phyloP scores from a whole-genome alignment of 2,113 vertebrate genomes.

The Haemorhous mexicanus region DNA sequence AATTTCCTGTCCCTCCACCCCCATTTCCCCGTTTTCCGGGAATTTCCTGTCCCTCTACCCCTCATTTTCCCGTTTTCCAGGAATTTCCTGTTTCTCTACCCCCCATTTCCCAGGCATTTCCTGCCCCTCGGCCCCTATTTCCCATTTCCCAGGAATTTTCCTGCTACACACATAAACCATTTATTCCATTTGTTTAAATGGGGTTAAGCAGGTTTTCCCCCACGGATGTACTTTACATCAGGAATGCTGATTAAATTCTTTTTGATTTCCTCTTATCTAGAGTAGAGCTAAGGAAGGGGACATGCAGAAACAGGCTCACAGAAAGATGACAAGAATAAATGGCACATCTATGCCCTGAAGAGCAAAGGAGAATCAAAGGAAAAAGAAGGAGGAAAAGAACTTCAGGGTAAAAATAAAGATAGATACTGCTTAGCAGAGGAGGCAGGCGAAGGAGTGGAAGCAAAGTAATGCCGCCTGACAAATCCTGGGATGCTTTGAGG shows the following conservation, averaged over 20 bases:
- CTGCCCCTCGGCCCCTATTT: too few relatives aligned
- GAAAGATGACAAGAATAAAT: not conserved
- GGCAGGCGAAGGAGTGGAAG: not conserved
- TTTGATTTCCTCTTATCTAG: not conserved
- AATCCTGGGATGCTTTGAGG: not conserved
- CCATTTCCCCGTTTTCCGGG: too few relatives aligned
- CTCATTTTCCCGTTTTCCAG: too few relatives aligned
- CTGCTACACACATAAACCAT: accelerated
- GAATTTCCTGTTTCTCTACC: not conserved
- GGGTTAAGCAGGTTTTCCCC: not conserved
- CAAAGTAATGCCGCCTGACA: not conserved
- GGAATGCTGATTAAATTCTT: not conserved
- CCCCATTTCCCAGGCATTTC: not conserved
- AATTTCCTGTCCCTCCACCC: not conserved
- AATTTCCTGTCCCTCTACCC: not conserved
- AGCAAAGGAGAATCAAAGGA: not conserved
- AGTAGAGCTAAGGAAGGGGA: not conserved
- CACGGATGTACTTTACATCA: too few relatives aligned
- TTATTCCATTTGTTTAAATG: not conserved
- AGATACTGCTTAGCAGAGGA: not conserved
- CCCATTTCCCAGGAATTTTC: not conserved
- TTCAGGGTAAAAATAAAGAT: not conserved
- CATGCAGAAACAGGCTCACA: not conserved
- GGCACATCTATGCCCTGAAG: not conserved
- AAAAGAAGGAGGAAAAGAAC: too few relatives aligned